Conservation (phyloP, 2,113 vertebrate species). For the Amphiprion percula region DNA sequence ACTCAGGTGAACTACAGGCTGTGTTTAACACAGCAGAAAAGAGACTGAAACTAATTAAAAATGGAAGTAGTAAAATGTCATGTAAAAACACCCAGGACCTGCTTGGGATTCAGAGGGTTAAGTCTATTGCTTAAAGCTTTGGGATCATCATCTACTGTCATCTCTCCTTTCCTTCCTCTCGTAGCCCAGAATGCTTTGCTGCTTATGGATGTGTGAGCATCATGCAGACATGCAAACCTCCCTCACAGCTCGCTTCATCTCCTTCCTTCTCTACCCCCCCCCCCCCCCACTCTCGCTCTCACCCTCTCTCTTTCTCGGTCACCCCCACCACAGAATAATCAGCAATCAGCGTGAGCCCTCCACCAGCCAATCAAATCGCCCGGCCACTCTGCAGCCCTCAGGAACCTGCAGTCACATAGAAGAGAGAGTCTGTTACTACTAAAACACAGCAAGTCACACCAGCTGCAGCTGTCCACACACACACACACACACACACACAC, state of each 20-base stretch:
- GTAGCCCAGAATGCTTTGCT: conserved; percentile 74
- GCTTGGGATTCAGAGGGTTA: too few species aligned
- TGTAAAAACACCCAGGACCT: too few species aligned
- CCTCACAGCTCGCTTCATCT: conserved; percentile 48
- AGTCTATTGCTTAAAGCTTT: conserved; percentile 5
- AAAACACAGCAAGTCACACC: conserved; percentile 13
- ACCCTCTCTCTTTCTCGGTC: conserved; percentile 78
- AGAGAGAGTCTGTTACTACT: conserved; percentile 91
- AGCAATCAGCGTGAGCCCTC: conserved; percentile 94
- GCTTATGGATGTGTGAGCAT: conserved; percentile 88
- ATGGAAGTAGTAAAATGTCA: too few species aligned
- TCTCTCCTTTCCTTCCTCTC: conserved; percentile 1
- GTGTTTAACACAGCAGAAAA: too few species aligned
- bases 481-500: conserved; percentile 27
- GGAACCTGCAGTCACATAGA: conserved; percentile 99
- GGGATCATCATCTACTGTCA: neutral
- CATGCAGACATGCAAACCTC: conserved; percentile 96
- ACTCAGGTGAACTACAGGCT: too few species aligned
- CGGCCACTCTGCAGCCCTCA: conserved; percentile 94
- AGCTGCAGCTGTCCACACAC: conserved; percentile 18
- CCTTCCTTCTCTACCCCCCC: conserved; percentile 40
- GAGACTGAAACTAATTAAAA: too few species aligned
- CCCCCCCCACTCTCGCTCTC: conserved; percentile 76
- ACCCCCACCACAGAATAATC: conserved; percentile 74
- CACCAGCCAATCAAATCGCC: conserved; percentile 98